Conservation (phyloP, 2,113 vertebrate genomes). For the Porphyrio hochstetteri region DNA sequence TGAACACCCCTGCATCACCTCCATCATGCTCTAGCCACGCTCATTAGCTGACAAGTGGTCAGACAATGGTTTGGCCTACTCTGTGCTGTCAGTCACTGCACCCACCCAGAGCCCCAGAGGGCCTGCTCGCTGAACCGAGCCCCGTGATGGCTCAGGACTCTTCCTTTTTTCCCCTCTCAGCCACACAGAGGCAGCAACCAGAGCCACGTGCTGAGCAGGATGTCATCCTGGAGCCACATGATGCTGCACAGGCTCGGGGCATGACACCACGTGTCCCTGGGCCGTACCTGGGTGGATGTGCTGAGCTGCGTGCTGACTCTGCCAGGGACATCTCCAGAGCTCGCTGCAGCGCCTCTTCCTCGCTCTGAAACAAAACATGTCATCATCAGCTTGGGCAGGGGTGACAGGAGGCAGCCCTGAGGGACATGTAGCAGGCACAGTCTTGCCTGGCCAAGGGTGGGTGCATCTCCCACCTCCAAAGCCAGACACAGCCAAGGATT, state of each 20-base stretch:
- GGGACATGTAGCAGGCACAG: rapidly evolving
- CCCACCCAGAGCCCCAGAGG: neutral
- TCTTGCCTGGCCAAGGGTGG: neutral
- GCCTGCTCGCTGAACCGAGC: neutral
- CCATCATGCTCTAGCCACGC: rapidly evolving
- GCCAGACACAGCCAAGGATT: neutral
- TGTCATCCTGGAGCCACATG: neutral
- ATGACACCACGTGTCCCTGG: neutral
- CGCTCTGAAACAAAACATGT: constrained; percentile 77
- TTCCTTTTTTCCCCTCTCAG: neutral
- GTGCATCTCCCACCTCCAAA: neutral
- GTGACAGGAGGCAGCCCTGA: neutral
- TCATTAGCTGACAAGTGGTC: neutral
- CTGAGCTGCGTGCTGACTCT: constrained; percentile 75
- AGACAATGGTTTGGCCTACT: neutral
- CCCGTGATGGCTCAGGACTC: neutral
- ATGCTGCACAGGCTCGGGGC: neutral
- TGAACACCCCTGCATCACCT: neutral
- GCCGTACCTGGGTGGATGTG: constrained; percentile 75
- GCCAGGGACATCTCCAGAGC: constrained; percentile 94
- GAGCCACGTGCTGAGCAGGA: neutral
- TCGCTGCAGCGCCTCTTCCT: constrained; percentile 94
- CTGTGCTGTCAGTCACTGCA: neutral
- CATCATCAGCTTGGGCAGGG: neutral
- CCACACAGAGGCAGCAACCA: neutral